These are phyloP conservation scores for Tetramorium simillimum DNA, from an alignment of 1,140 invertebrate species.

Conservation along the genomic window DNA sequence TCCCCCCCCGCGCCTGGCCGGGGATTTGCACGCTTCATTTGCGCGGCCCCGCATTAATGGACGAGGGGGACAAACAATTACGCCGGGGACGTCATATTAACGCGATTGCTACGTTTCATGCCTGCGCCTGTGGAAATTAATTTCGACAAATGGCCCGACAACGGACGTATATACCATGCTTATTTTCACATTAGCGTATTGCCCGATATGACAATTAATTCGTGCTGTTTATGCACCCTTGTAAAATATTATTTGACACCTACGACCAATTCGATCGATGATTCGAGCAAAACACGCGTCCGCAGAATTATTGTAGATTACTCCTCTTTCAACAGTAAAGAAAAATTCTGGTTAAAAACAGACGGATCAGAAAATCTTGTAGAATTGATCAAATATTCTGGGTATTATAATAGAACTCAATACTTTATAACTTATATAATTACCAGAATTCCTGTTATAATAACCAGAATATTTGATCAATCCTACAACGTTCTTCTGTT, in stretches of 20 bases:
- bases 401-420: too few relatives aligned
- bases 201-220: conserved; percentile 41
- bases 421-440: too few relatives aligned
- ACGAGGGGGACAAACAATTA: conserved; percentile 28
- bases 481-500: too few relatives aligned
- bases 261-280: background rate
- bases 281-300: background rate
- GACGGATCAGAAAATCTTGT: too few relatives aligned
- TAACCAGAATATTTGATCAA: too few relatives aligned
- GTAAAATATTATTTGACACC: background rate
- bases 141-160: conserved; percentile 37
- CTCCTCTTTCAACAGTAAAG: background rate
- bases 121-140: background rate
- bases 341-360: too few relatives aligned
- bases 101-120: background rate
- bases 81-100: conserved; percentile 18
- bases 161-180: background rate
- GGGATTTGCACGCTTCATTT: conserved; percentile 26
- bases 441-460: too few relatives aligned
- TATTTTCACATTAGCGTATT: background rate
- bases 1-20: background rate
- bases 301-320: conserved; percentile 15
- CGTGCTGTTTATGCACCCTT: background rate
- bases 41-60: conserved; percentile 18
- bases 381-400: too few relatives aligned